Percentiles rank a stretch among this genome's conserved stretches.
Evolutionary conservation across 2,113 vertebrate species (phyloP).

Genomic region (Prinia subflava): DNA sequence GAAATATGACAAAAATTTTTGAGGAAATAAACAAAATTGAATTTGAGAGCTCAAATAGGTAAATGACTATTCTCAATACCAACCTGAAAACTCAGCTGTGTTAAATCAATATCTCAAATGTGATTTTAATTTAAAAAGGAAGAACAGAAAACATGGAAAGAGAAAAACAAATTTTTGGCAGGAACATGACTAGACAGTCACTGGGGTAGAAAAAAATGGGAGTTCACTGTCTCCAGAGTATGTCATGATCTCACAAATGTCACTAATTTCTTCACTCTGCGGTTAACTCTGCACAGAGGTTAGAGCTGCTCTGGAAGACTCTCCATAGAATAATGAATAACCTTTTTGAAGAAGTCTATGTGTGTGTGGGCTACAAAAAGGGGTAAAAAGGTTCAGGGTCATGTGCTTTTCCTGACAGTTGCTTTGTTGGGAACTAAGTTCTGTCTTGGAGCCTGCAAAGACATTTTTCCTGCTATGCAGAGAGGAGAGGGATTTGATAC

Average conservation of each 20-base stretch:
- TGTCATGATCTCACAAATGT: not conserved
- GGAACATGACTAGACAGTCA: not conserved
- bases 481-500: not conserved
- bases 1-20: not conserved
- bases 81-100: not conserved
- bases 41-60: not conserved
- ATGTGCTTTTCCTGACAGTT: not conserved
- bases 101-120: slow-evolving; percentile 18
- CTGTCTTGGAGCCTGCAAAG: not conserved
- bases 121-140: slow-evolving; percentile 9
- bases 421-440: not conserved
- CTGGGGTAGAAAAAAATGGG: not conserved
- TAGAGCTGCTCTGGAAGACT: not conserved
- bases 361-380: not conserved
- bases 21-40: not conserved
- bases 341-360: not conserved
- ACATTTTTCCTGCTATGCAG: not conserved
- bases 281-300: not conserved
- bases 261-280: not conserved
- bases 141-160: slow-evolving; percentile 45
- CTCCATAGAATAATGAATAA: not conserved
- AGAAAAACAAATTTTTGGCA: slow-evolving; percentile 57
- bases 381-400: not conserved
- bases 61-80: not conserved
- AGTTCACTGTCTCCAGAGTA: not conserved